Evolutionary conservation across 1,140 invertebrate genomes (phyloP).

Genomic region (Drosophila hydei): DNA sequence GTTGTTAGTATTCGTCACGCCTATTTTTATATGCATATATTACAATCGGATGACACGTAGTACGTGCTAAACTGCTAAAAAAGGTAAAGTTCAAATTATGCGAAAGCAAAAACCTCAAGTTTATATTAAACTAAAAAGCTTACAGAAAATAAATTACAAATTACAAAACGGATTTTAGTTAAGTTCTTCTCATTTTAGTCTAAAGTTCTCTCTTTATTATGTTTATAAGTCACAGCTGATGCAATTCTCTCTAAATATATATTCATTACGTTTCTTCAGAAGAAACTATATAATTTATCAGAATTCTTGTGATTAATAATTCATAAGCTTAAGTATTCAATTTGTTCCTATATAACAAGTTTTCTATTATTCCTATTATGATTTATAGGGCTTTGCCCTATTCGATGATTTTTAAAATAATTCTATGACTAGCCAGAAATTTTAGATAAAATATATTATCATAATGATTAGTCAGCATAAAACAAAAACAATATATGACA

Average conservation of each 20-base stretch:
- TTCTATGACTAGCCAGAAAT: slow-evolving; percentile 19
- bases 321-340: not conserved
- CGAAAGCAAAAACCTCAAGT: not conserved
- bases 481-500: too few species aligned
- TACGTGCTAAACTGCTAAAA: slow-evolving; percentile 30
- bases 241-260: not conserved
- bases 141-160: too few species aligned
- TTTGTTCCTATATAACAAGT: slow-evolving; percentile 10
- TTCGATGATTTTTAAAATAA: slow-evolving; percentile 11
- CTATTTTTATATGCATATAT: slow-evolving; percentile 26
- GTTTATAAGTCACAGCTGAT: not conserved
- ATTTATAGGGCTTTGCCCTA: too few species aligned
- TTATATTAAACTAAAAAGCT: too few species aligned
- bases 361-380: slow-evolving; percentile 11
- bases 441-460: too few species aligned
- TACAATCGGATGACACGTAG: slow-evolving; percentile 18
- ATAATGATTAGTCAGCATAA: too few species aligned
- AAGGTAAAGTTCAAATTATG: slow-evolving; percentile 17
- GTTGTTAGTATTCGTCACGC: slow-evolving; percentile 28
- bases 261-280: not conserved
- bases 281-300: not conserved
- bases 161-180: too few species aligned
- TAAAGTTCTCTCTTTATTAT: too few species aligned
- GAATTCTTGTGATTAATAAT: not conserved
- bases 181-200: too few species aligned